A percentile compares a stretch with the other conserved stretches of the same genome.
Conservation (phyloP, 2,113 vertebrate genomes). For the Nesoenas mayeri region DNA sequence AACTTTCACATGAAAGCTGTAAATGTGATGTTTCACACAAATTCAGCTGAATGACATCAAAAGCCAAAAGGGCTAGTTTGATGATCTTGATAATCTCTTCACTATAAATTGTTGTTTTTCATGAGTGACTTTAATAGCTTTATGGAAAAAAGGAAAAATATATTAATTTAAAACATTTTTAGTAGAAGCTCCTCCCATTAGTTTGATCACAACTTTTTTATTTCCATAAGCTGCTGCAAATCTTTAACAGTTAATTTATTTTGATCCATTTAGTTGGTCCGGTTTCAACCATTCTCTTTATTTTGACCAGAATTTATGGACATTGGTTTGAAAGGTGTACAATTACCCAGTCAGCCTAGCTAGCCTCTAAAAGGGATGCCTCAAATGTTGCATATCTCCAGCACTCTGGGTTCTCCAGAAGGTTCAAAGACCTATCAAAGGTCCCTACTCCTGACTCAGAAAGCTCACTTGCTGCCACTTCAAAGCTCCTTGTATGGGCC, state of each 20-base stretch:
- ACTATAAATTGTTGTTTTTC: not conserved
- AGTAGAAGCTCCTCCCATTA: not conserved
- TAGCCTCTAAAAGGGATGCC: not conserved
- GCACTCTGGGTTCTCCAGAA: not conserved
- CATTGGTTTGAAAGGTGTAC: not conserved
- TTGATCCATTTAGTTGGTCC: rapidly evolving
- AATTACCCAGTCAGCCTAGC: not conserved
- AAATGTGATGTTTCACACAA: not conserved
- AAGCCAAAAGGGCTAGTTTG: not conserved
- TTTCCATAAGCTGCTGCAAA: not conserved
- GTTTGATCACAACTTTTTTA: not conserved
- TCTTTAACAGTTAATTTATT: not conserved
- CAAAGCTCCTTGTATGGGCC: not conserved
- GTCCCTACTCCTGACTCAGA: not conserved
- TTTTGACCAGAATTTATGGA: not conserved
- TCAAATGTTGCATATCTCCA: not conserved
- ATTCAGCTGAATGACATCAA: not conserved
- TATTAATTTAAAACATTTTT: not conserved
- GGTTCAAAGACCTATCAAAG: not conserved
- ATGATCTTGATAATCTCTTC: not conserved
- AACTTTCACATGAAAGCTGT: not conserved
- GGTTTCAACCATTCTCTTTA: not conserved
- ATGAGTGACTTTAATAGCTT: not conserved
- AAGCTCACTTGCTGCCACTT: not conserved
- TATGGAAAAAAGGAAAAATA: not conserved